Base-by-base conservation (phyloP, 2,113 vertebrate species). In the Periophthalmodon schlosseri region DNA sequence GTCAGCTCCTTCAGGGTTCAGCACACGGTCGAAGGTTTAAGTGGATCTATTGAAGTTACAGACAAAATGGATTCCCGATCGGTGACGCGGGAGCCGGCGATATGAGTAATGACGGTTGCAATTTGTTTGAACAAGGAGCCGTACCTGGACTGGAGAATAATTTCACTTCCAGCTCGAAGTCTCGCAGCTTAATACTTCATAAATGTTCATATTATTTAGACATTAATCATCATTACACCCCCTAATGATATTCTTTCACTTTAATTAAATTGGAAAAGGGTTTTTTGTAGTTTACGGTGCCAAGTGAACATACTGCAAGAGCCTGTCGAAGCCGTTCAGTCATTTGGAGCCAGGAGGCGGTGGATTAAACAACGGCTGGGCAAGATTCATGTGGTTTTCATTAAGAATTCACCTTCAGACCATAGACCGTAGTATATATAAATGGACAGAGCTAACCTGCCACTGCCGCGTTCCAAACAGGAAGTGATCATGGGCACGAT, bases 211-310 rank as follows among this genome's bases (percentile, higher is more conserved):
- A 90, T 90, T 89, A 91, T 91, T 90, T 90, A 86, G 86, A 84
- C 80, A 93, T 93, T 88, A 86, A 92, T 93, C 91, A 91, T 90
- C 85, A 91, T 93, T 91, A 91, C 75, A 78, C 80, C 69, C 23
- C 73, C 52, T 92, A 91, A 93, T 87, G 81, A 89, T 83, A 86
- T 91, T 91, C 85, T 90, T 93, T 92, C 81, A 84, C 70, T 91
- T 87, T 86, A 92, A 91, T 91, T 89, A 88, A 84, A 91, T 82
- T 75, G 72, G 77, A 91, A 89, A 84, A 60, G 68, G 72, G 68
- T 78, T 78, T 60, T 44, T 74, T 75, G 74, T 79, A 65, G 39
- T 85, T 74, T 67, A 74, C 33, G 67, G 81, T 86, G 89, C 79
- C 81, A 87, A 86, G 77, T 81, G 79, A 86, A 87, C 68, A 76